Evolutionary conservation across 2,797 vertebrate genomes (phyloP), one percentile per base, ranked within the genome.

Genomic region (Enoplosus armatus): DNA sequence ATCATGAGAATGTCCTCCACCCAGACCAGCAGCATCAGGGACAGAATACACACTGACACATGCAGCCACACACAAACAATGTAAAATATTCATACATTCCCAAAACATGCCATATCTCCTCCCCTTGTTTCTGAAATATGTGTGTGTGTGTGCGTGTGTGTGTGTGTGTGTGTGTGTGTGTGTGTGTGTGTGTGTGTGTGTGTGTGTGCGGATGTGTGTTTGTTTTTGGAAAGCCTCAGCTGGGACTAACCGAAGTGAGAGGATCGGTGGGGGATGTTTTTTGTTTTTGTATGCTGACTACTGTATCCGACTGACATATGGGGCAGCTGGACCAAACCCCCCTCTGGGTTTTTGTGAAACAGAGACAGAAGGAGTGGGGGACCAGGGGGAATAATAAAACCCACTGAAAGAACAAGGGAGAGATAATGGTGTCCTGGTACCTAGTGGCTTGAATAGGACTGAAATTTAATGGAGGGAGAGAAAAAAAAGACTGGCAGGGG

Each of bases 271-370:
- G 55, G 82, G 54, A 10, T 61, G 78, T 72, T 65, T 66, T 80
- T 29, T 50, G 8, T 1, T 20, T 39, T 9, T 31, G 35, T 85
- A 43, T 31, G 27, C 55, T 85, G 37, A 83, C 56, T 77, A 69
- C 82, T 84, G 79, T 84, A 84, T 85, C 60, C 77, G 78, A 89
- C 37, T 75, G 85, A 80, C 69, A 86, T 69, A 88, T 72, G 70
- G 68, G 79, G 58, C 89, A 89, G 86, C 86, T 85, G 85, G 82
- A 85, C 71, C 75, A 51, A 85, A 75, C 56, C 75, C 78, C 85
- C 87, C 73, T 65, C 75, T 26, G 82, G 64, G 83, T 75, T 82
- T 89, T 92, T 90, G 85, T 85, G 76, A 48, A 79, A 62, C 68
- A 72, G 65, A 77, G 74, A 72, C 60, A 84, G 85, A 87, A 75